Conservation (phyloP, 2,113 vertebrate species). For the Lethenteron reissneri region DNA sequence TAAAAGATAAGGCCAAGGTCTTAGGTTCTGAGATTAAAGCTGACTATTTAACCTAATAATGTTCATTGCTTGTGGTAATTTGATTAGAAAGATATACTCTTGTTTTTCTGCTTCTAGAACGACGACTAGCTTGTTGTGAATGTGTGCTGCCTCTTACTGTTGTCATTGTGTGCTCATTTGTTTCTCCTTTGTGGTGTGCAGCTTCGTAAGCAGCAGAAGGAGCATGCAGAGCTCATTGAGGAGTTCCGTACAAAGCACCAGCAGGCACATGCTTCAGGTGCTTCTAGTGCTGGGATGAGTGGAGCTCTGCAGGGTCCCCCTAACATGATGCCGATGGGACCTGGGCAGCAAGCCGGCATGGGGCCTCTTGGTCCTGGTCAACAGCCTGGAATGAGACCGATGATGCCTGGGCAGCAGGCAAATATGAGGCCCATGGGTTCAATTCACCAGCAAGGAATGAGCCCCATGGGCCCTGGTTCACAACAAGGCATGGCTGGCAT, state of each 20-base stretch:
- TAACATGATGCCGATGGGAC: slow-evolving; percentile 2
- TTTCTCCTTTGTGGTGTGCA: slow-evolving; percentile 14
- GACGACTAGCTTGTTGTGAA: too few species aligned
- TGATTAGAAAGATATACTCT: too few species aligned
- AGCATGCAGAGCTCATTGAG: slow-evolving; percentile 74
- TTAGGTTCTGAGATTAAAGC: too few species aligned
- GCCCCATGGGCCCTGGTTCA: slow-evolving; percentile 1
- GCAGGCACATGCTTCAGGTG: slow-evolving; percentile 27
- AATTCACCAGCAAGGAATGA: slow-evolving; percentile 1
- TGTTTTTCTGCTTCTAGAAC: too few species aligned
- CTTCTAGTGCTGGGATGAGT: background rate
- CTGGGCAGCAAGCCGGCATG: background rate
- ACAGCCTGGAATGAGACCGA: slow-evolving; percentile 9
- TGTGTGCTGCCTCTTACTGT: too few species aligned
- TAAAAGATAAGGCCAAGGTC: too few species aligned
- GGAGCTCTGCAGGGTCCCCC: slow-evolving; percentile 2
- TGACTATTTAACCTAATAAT: too few species aligned
- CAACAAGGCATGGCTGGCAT: background rate
- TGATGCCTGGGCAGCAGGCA: slow-evolving; percentile 33
- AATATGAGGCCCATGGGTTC: slow-evolving; percentile 16
- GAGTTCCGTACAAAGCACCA: slow-evolving; percentile 71
- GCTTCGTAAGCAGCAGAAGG: slow-evolving; percentile 95
- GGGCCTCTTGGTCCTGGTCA: background rate
- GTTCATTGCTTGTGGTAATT: too few species aligned
- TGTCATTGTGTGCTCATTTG: background rate